Base-by-base conservation (phyloP, 2,113 vertebrate genomes). In the Eurypyga helias region DNA sequence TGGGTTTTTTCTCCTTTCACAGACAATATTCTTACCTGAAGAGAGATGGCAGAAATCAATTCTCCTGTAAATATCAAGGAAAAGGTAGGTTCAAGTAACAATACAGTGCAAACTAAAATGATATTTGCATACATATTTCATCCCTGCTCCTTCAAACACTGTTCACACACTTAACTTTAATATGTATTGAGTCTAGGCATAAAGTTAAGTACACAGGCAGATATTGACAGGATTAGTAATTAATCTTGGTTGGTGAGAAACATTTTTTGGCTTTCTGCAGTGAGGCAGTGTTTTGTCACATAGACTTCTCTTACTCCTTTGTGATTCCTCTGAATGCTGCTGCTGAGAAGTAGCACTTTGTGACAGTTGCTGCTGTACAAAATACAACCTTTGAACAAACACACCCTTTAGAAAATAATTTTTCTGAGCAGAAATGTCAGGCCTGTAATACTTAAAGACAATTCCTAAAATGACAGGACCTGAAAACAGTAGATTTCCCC, bases 1-100 rank as follows among this genome's bases (percentile, higher is more conserved):
- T 9, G 16, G 16, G 48, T 61, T 82, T 31, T 58, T 54, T 34
- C 23, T 89, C 10, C 4, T 54, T 96, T 97, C 64, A 72, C 77
- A 98, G 97, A 86, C 18, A 72, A 58, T 89, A 76, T 77, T 95
- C 70, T 89, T 41, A 58, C 60, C 83, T 90, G 83, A 73, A 89
- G 71, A 96, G 93, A 97, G 83, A 98, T 98, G 98, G 98, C 98
- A 87, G 98, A 98, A 97, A 92, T 97, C 85, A 97, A 96, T 90
- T 97, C 98, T 80, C 97, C 98, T n/a, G 96, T 98, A 96, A 98
- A 98, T 92, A 97, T 98, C 97, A 98, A 98, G 65, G 98, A 98
- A 96, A 98, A 98, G 98, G 98, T 98, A 97, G 34, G 96, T 83
- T 88, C 62, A 48, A 93, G 38, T 90, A 83, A 80, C 87, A 61